Evolutionary conservation across 2,888 invertebrate species (phyloP).

Genomic region (Lepidochitona cinerea): DNA sequence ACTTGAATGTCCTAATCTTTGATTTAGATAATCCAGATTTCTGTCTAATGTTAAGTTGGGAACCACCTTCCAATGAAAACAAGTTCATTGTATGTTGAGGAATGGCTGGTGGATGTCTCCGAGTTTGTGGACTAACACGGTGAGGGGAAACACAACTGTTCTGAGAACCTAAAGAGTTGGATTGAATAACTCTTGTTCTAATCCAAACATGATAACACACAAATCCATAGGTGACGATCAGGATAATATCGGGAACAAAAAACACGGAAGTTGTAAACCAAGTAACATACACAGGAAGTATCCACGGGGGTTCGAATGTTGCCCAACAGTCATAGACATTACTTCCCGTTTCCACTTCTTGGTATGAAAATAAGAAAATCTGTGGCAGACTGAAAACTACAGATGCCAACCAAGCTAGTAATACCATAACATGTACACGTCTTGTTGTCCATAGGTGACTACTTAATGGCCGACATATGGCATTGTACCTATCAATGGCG

Average conservation of each 20-base stretch:
- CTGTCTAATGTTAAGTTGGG: neutral
- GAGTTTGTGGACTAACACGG: neutral
- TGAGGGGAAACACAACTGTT: neutral
- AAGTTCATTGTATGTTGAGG: neutral
- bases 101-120: neutral
- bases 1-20: conserved; percentile 73
- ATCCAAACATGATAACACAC: conserved; percentile 69
- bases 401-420: conserved; percentile 69
- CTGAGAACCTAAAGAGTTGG: neutral
- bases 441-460: conserved; percentile 73
- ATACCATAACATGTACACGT: conserved; percentile 68
- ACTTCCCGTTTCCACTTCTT: conserved; percentile 32
- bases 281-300: conserved; percentile 62
- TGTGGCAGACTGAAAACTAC: conserved; percentile 77
- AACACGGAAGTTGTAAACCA: conserved; percentile 71
- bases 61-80: neutral
- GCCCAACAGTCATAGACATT: conserved; percentile 58
- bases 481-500: conserved; percentile 70
- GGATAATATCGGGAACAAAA: conserved; percentile 71
- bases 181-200: neutral
- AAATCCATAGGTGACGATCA: conserved; percentile 70
- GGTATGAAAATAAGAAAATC: conserved; percentile 67
- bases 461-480: conserved; percentile 76
- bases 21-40: conserved; percentile 65
- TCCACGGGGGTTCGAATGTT: conserved; percentile 44